These are phyloP conservation scores for Apistogramma diplotaenia DNA, from an alignment of 2,113 vertebrate genomes.

Conservation along the genomic window DNA sequence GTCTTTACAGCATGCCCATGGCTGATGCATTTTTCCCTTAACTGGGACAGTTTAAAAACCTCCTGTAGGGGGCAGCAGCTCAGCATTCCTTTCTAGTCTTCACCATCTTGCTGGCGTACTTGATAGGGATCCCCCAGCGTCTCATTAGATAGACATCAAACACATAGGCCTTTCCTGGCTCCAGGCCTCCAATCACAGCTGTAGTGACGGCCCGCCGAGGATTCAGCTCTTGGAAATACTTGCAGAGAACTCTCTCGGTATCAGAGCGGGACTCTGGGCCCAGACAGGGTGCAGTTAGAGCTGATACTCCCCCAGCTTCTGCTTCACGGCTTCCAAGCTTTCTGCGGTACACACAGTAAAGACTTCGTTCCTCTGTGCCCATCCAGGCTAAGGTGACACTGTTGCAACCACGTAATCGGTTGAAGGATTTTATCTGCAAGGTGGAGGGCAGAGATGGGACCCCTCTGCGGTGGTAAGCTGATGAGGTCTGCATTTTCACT, in stretches of 20 bases:
- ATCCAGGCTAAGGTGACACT: conserved; percentile 89
- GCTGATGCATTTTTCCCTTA: conserved; percentile 40
- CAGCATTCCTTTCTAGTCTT: conserved; percentile 87
- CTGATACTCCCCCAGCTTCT: conserved; percentile 37
- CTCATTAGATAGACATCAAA: conserved; percentile 91
- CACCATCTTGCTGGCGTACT: conserved; percentile 86
- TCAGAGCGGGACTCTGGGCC: conserved; percentile 83
- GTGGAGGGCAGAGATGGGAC: conserved; percentile 84
- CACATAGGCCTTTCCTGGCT: conserved; percentile 80
- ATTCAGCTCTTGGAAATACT: conserved; percentile 87
- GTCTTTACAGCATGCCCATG: conserved; percentile 58
- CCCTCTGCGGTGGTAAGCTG: conserved; percentile 79
- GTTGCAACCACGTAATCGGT: conserved; percentile 84
- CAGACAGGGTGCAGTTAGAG: conserved; percentile 74
- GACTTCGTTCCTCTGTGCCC: conserved; percentile 85
- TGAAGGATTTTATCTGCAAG: conserved; percentile 89
- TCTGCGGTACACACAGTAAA: conserved; percentile 87
- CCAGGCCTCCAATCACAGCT: conserved; percentile 82
- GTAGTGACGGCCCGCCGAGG: conserved; percentile 85
- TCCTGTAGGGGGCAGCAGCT: conserved; percentile 67
- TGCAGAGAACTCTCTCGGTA: conserved; percentile 86
- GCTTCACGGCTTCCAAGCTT: conserved; percentile 52
- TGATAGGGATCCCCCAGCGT: conserved; percentile 85
- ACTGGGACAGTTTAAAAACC: conserved; percentile 49
- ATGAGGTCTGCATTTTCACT: conserved; percentile 83